Evolutionary conservation across 2,797 vertebrate species (phyloP), one percentile per base, ranked within the genome.

Genomic region (Eulemur rubriventer): DNA sequence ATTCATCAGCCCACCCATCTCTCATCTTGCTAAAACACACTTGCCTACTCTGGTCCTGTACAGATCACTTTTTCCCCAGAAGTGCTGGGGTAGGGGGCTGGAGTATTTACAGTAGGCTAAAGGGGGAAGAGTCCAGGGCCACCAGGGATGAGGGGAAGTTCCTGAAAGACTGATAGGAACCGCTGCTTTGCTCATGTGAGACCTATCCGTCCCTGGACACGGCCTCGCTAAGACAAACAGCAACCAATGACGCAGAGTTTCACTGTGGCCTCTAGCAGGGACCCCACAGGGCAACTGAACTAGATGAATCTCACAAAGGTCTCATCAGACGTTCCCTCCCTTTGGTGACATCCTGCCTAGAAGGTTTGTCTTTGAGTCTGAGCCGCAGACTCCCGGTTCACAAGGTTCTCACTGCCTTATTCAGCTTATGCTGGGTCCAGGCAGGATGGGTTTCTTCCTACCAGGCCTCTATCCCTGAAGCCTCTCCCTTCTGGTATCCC

Each of bases 361-460:
- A 57, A 57, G 43, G 30, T 30, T 9, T 82, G 67, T 24, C 43
- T 92, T 43, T 7, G 1, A 26, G 10, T n/a, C 55, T n/a, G 18
- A 63, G 41, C 55, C 67, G 26, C 11, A 16, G 28, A 20, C 55
- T 83, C 26, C 28, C 1, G 2, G 11, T 50, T 7, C 20, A 11
- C 6, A 50, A 33, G 65, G 26, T 26, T 59, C 80, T 75, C 12
- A 10, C 17, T n/a, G 1, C 18, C 30, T 61, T 4, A 61, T 50
- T 48, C 0, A 12, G 12, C 16, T 4, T 0, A 0, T 41, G 11
- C 14, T 1, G 1, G 24, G 17, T 65, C 26, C 33, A 38, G 69
- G 26, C 17, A 48, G 46, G 41, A 65, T 5, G 11, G 10, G 33
- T 79, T 61, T 78, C 78, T 95, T 50, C 61, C 16, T 48, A 20